phyloP scores from a whole-genome alignment of 2,888 invertebrate species.

The Lasioglossum figueresi region DNA sequence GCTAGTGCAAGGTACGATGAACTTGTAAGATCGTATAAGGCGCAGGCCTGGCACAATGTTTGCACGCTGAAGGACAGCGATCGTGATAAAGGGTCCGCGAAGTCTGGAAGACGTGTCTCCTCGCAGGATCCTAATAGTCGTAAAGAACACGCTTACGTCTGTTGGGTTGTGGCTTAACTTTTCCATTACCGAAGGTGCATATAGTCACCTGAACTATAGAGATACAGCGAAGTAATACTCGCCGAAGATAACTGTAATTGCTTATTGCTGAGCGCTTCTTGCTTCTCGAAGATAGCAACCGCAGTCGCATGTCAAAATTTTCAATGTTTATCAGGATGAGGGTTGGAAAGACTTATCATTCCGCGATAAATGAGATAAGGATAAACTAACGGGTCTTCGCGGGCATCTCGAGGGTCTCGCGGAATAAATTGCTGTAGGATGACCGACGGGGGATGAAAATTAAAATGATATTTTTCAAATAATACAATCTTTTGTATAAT shows the following conservation, averaged over 20 bases:
- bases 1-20: not conserved
- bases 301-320: not conserved
- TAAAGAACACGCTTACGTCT: conserved; percentile 11
- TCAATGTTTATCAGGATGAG: not conserved
- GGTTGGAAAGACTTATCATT: not conserved
- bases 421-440: not conserved
- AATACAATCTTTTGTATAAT: too few relatives aligned
- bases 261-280: not conserved
- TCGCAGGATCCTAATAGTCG: not conserved
- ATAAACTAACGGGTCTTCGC: not conserved
- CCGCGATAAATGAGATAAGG: not conserved
- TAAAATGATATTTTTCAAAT: not conserved
- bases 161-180: not conserved
- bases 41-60: not conserved
- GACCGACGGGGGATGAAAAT: not conserved
- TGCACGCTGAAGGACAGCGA: conserved; percentile 7
- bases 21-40: conserved; percentile 1
- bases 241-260: not conserved
- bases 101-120: not conserved
- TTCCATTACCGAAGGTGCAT: not conserved
- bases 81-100: conserved; percentile 1
- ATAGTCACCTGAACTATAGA: not conserved
- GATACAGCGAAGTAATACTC: not conserved
- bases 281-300: not conserved
- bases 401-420: not conserved